Evolutionary conservation across 1,140 invertebrate species (phyloP), one percentile per base, ranked within the genome.

Genomic region (Carcinoscorpius rotundicauda): DNA sequence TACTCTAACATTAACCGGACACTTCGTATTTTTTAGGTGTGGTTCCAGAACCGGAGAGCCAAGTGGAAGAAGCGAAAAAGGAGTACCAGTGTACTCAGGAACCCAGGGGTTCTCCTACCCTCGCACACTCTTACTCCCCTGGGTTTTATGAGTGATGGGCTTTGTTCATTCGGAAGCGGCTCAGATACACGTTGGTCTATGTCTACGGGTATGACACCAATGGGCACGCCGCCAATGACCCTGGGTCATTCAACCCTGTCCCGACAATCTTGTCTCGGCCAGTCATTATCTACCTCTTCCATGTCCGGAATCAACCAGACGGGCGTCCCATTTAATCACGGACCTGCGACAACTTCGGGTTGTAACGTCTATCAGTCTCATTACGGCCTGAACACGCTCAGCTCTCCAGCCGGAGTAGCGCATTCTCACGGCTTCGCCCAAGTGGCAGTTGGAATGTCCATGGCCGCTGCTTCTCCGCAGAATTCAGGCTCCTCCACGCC

Each of bases 51-150:
- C 29, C 64, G 68, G 4, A 81, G 93, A 63, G 93, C 93, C 2
- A 97, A 96, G 79, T 94, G 91, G 89, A 83, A 93, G 64, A 95
- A 96, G 77, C 82, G 91, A 66, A 92, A 95, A 78, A 96, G 94
- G 76, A 86, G 87, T 3, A 75, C 71, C 73, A 67, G 94, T 75
- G 91, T 97, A 8, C 97, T 97, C 77, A 82, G 93, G 56, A 88
- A 90, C 0, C 88, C 93, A 0, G 89, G 90, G 9, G 86, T 90
- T 4, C 81, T 97, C 62, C 80, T 97, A 70, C 93, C 94, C 50
- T 95, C 93, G 1, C 93, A 96, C 71, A 89, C 90, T 52, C 81
- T 97, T 62, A 91, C 92, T 8, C 92, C 93, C 4, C 97, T 97
- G 75, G 90, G 90, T 50, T 81, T 87, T 73, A 88, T 91, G 82